phyloP scores from a whole-genome alignment of 23 tunicate species.

The Corella eumyota region DNA sequence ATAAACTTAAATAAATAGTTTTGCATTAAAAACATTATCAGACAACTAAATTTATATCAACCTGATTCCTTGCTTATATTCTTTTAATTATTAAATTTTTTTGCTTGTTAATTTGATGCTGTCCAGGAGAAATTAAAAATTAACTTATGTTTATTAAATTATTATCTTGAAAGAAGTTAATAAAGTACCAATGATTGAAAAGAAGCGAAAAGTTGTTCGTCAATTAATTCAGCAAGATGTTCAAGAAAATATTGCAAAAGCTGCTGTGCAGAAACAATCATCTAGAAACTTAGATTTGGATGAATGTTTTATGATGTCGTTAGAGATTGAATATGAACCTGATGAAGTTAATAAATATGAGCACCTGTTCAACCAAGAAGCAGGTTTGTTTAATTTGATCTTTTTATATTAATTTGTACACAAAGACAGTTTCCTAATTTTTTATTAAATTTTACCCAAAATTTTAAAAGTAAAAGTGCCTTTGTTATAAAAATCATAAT shows the following conservation, averaged over 20 bases:
- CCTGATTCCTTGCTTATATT: background rate
- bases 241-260: slow-evolving; percentile 45
- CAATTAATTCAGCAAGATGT: slow-evolving; percentile 28
- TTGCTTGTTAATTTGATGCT: background rate
- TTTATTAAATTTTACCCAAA: background rate
- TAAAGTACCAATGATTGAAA: slow-evolving; percentile 4
- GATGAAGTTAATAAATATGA: slow-evolving; percentile 3
- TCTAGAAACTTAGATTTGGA: slow-evolving; percentile 28
- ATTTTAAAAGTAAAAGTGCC: background rate
- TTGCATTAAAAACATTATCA: background rate
- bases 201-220: slow-evolving; percentile 34
- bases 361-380: slow-evolving; percentile 29
- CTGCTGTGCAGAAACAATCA: slow-evolving; percentile 57
- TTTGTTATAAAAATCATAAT: background rate
- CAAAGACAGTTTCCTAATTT: background rate
- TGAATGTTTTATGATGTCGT: slow-evolving; percentile 39
- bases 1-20: background rate
- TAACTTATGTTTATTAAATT: background rate
- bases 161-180: slow-evolving; percentile 1
- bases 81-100: background rate
- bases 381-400: no score
- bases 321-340: slow-evolving; percentile 20
- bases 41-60: background rate
- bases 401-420: background rate
- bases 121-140: background rate